Conservation (phyloP, 2,888 invertebrate genomes). For the Eupithecia exiguata region DNA sequence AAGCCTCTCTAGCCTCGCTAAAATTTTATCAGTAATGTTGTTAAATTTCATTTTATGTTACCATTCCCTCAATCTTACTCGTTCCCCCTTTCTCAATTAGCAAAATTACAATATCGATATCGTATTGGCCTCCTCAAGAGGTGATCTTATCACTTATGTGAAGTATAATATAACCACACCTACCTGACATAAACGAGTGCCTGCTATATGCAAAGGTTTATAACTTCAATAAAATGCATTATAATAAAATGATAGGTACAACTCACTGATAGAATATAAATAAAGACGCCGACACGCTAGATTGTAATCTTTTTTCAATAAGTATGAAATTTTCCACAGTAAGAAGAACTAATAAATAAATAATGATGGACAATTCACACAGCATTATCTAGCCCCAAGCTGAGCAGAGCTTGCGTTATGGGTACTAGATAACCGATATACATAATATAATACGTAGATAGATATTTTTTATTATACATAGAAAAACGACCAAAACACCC, state of each 20-base stretch:
- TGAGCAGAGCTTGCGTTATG: too few relatives aligned
- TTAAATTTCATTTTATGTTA: not conserved
- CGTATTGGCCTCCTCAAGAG: not conserved
- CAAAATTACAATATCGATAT: not conserved
- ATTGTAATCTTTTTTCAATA: slow-evolving; percentile 18
- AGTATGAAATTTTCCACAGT: not conserved
- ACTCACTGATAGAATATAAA: slow-evolving; percentile 21
- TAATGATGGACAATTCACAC: too few relatives aligned
- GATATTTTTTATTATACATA: too few relatives aligned
- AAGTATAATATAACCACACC: slow-evolving; percentile 14
- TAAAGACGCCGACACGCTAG: slow-evolving; percentile 13
- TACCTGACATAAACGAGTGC: slow-evolving; percentile 5
- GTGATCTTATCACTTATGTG: slow-evolving; percentile 13
- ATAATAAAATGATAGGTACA: slow-evolving; percentile 31
- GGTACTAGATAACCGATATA: too few relatives aligned
- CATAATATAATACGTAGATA: too few relatives aligned
- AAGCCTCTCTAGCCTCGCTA: not conserved
- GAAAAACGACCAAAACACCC: too few relatives aligned
- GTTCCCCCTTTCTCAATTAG: not conserved
- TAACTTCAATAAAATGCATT: slow-evolving; percentile 25
- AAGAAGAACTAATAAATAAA: not conserved
- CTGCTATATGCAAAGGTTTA: slow-evolving; percentile 1
- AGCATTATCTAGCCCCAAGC: too few relatives aligned
- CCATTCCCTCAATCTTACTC: not conserved
- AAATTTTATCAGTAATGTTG: not conserved